Evolutionary conservation across 1,140 invertebrate species (phyloP), one percentile per base, ranked within the genome.

Genomic region (Ganaspis sp.): DNA sequence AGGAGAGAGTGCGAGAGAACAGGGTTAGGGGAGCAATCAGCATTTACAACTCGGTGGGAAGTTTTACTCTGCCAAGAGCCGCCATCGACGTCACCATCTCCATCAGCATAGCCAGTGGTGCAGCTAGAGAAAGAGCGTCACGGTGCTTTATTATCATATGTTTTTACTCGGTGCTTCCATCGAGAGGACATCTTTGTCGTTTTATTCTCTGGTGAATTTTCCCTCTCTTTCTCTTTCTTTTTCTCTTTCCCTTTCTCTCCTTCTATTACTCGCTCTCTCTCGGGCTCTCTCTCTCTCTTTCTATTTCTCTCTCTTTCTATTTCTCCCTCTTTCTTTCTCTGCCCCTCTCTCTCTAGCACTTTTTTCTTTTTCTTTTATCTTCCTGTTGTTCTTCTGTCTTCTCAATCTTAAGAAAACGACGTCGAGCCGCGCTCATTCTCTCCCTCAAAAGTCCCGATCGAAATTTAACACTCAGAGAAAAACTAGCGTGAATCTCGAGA

Each of bases 111-210:
- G 79, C 79, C 73, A 23, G 4, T 12, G 53, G 19, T 40, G 49
- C n/a, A 70, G 49, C 73, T 71, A 80, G 74, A 74, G 78, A 70
- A 69, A 64, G 77, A 79, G 74, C 79, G 69, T 38, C 69, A 54
- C 77, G 75, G 74, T 86, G 86, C 86, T 87, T 87, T 87, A 87
- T 87, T 87, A 85, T 87, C 86, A 87, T 87, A 86, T 87, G 86
- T 85, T 86, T 87, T 86, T 87, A 85, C 83, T 77, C 72, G 79
- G 72, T 81, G 79, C 82, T 80, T 80, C 79, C 83, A 84, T 81
- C 78, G 83, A 82, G 83, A 82, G 81, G 79, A 83, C 80, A 78
- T 78, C 72, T 75, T 75, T 69, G 72, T 72, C 34, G 64, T 81
- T 83, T 78, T 81, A 81, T 82, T 79, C 74, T 71, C 72, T 37